These are phyloP conservation scores for Ageneiosus marmoratus DNA, from an alignment of 2,113 vertebrate genomes.

Conservation along the genomic window DNA sequence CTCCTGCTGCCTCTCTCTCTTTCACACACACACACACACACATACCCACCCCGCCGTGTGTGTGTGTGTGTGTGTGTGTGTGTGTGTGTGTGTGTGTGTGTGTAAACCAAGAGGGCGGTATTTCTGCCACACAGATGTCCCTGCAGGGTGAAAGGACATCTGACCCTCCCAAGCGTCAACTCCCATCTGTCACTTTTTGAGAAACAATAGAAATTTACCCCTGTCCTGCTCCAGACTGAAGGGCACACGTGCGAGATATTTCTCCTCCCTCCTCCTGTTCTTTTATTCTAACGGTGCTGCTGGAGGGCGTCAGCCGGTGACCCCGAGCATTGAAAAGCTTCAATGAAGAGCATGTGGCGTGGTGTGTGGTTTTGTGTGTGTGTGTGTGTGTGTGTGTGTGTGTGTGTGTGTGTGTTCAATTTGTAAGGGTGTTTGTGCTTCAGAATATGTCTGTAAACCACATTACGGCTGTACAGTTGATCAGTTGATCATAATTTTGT, in stretches of 20 bases:
- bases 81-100: background rate
- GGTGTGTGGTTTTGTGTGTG: slow-evolving; percentile 23
- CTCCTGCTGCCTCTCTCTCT: background rate
- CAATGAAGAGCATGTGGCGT: slow-evolving; percentile 44
- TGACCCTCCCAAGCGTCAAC: slow-evolving; percentile 26
- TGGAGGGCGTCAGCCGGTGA: slow-evolving; percentile 34
- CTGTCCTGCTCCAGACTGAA: slow-evolving; percentile 14
- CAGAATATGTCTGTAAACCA: background rate
- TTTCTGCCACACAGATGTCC: slow-evolving; percentile 50
- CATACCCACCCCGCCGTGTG: too few species aligned
- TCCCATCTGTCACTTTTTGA: slow-evolving; percentile 44
- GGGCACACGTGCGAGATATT: background rate
- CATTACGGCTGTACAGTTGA: background rate
- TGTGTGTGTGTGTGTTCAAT: slow-evolving; percentile 32
- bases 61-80: background rate
- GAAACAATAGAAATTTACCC: slow-evolving; percentile 40
- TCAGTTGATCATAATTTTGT: background rate
- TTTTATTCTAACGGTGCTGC: slow-evolving; percentile 28
- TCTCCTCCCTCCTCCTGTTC: background rate
- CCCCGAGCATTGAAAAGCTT: slow-evolving; percentile 13
- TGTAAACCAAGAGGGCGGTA: slow-evolving; percentile 19
- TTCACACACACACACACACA: background rate
- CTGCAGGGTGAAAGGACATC: slow-evolving; percentile 23
- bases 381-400: slow-evolving; percentile 18
- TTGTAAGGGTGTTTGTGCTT: background rate